phyloP scores from a whole-genome alignment of 1,140 invertebrate species.

The Drosophila nikananu region DNA sequence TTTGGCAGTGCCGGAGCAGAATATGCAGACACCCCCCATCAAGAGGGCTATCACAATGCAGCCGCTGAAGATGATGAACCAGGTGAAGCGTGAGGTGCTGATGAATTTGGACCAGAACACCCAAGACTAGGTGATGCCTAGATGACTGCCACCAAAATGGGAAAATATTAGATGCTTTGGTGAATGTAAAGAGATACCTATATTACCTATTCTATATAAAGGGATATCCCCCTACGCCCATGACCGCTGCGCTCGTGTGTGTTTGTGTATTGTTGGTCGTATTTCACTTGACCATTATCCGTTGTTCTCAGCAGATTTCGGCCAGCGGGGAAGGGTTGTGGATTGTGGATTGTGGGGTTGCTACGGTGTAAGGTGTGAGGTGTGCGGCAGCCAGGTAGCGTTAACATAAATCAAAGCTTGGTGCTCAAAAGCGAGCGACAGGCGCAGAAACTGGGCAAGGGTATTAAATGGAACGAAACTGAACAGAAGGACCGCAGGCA shows the following conservation, averaged over 20 bases:
- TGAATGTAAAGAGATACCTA: no score
- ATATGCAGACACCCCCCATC: conserved; percentile 87
- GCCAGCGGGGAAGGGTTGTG: conserved; percentile 9
- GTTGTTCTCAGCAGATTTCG: conserved; percentile 75
- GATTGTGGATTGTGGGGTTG: no score
- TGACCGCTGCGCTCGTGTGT: not conserved
- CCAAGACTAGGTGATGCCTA: not conserved
- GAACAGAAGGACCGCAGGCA: conserved; percentile 2
- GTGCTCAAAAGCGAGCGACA: conserved; percentile 75
- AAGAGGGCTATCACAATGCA: conserved; percentile 84
- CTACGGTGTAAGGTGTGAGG: not conserved
- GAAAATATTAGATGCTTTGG: no score
- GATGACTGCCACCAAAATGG: no score
- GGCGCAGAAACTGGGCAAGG: conserved; percentile 53
- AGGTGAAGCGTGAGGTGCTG: conserved; percentile 57
- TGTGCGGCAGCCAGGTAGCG: conserved; percentile 46
- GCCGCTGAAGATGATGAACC: conserved; percentile 42
- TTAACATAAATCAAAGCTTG: conserved; percentile 79
- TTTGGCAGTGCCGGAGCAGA: conserved; percentile 86
- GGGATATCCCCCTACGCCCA: not conserved
- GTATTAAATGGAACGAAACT: not conserved
- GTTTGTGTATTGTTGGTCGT: conserved; percentile 49
- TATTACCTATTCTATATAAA: not conserved
- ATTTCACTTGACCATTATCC: conserved; percentile 76
- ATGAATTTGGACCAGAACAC: conserved; percentile 46